Evolutionary conservation across 92 coral and sea anemone species (phyloP).

Genomic region (Pocillopora meandrina): DNA sequence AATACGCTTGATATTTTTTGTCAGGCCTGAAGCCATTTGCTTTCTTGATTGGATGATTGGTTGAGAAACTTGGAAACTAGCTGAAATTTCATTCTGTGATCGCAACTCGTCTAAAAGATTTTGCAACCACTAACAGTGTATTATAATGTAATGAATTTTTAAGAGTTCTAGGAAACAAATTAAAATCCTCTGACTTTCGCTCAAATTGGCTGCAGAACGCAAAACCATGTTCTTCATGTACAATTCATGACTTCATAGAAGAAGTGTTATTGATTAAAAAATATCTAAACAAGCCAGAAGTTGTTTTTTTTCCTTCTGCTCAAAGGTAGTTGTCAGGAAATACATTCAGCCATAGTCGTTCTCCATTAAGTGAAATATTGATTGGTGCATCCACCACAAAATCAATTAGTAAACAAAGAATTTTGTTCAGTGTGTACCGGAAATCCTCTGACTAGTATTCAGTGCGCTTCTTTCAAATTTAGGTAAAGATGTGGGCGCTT

Average conservation of each 20-base stretch:
- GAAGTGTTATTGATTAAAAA: conserved; percentile 30
- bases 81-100: background rate
- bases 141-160: background rate
- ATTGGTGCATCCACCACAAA: no score
- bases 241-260: conserved; percentile 22
- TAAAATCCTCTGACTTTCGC: background rate
- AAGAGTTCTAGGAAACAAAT: background rate
- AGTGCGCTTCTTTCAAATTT: no score
- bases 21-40: background rate
- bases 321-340: no score
- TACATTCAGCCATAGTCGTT: no score
- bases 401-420: no score
- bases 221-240: background rate
- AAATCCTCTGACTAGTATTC: no score
- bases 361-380: no score
- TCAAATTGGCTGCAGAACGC: conserved; percentile 43
- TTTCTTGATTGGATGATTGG: background rate
- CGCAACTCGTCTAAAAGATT: background rate
- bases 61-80: background rate
- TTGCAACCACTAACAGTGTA: background rate
- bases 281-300: background rate
- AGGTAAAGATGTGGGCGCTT: no score
- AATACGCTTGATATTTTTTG: background rate
- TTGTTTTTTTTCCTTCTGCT: no score
- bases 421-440: no score